These are phyloP conservation scores for Plodia interpunctella DNA, from an alignment of 1,140 invertebrate species.

Conservation along the genomic window DNA sequence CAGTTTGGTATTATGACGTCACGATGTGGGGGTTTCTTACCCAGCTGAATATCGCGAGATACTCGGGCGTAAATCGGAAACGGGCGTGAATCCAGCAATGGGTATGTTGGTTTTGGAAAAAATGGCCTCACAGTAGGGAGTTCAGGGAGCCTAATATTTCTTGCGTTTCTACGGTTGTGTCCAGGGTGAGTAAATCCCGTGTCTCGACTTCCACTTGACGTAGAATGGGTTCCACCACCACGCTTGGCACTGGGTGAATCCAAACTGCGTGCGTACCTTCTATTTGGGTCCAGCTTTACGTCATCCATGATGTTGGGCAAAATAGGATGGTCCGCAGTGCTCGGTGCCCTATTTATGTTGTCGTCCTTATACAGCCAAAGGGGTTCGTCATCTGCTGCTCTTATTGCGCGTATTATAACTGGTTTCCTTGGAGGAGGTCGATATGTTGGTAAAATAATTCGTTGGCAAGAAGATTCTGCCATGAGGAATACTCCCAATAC, in stretches of 20 bases:
- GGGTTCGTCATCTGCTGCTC: conserved; percentile 38
- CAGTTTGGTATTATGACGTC: conserved; percentile 36
- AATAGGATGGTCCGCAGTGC: conserved; percentile 19
- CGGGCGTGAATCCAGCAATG: neutral
- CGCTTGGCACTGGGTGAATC: conserved; percentile 39
- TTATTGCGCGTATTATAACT: conserved; percentile 27
- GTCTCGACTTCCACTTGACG: conserved; percentile 31
- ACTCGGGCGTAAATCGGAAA: conserved; percentile 24
- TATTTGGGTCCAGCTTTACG: conserved; percentile 38
- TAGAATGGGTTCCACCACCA: conserved; percentile 32
- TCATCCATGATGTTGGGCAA: conserved; percentile 45
- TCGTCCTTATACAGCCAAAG: conserved; percentile 46
- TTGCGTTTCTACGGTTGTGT: conserved; percentile 45
- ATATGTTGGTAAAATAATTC: conserved; percentile 38
- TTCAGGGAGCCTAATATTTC: conserved; percentile 11
- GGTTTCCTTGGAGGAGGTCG: conserved; percentile 29
- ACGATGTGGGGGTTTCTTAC: conserved; percentile 27
- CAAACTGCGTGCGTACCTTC: conserved; percentile 33
- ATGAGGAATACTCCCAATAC: conserved; percentile 22
- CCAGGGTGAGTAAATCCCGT: conserved; percentile 44
- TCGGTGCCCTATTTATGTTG: conserved; percentile 10
- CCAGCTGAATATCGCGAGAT: conserved; percentile 25
- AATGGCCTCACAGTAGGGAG: neutral
- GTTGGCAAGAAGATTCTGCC: conserved; percentile 21
- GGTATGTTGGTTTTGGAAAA: neutral